Evolutionary conservation across 2,113 vertebrate genomes (phyloP).

Genomic region (Azemiops feae): DNA sequence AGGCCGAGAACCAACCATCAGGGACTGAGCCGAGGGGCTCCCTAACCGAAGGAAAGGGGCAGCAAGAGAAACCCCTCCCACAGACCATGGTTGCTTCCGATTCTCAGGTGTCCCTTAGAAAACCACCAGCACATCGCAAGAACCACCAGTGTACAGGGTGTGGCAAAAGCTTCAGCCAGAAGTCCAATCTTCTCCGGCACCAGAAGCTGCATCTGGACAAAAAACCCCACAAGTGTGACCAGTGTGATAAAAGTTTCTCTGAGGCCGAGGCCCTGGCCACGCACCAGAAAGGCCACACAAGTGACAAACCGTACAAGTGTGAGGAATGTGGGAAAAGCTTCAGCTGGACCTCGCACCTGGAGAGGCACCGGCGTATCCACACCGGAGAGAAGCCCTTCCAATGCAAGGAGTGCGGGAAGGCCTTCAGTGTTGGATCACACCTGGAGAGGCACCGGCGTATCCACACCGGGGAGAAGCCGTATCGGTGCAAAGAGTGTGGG

Average conservation of each 20-base stretch:
- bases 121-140: conserved; percentile 49
- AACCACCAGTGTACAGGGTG: conserved; percentile 54
- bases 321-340: conserved; percentile 93
- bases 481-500: conserved; percentile 74
- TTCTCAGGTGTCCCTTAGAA: conserved; percentile 38
- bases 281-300: conserved; percentile 48
- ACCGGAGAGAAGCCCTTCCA: conserved; percentile 89
- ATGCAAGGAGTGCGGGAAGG: conserved; percentile 73
- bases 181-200: conserved; percentile 61
- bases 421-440: conserved; percentile 73
- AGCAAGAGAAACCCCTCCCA: background rate
- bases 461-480: conserved; percentile 71
- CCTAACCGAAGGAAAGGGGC: background rate
- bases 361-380: conserved; percentile 88
- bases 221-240: conserved; percentile 18
- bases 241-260: conserved; percentile 11
- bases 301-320: conserved; percentile 90
- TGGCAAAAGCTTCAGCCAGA: conserved; percentile 63
- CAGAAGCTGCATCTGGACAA: conserved; percentile 51
- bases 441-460: conserved; percentile 75
- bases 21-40: background rate
- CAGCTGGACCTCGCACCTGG: conserved; percentile 91
- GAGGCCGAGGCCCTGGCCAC: conserved; percentile 9
- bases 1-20: background rate
- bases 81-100: conserved; percentile 48